Evolutionary conservation across 2,888 invertebrate genomes (phyloP).

Genomic region (Dorcus parallelipipedus): DNA sequence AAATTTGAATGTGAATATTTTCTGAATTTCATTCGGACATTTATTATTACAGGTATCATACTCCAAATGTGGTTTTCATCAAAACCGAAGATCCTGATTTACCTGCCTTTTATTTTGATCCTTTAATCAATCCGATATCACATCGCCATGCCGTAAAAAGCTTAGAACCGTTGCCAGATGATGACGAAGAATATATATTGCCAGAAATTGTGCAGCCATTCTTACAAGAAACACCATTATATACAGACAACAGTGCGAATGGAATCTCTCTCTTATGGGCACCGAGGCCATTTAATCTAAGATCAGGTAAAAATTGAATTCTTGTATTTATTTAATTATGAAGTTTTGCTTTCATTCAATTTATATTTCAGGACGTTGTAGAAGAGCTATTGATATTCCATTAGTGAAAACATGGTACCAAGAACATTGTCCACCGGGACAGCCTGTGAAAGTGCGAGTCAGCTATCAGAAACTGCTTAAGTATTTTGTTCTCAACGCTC

Average conservation of each 20-base stretch:
- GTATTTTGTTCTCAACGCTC: conserved; percentile 95
- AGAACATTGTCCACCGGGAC: conserved; percentile 90
- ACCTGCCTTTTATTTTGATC: conserved; percentile 99
- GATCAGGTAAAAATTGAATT: conserved; percentile 62
- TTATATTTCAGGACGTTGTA: conserved; percentile 65
- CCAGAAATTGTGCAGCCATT: conserved; percentile 90
- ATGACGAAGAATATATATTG: conserved; percentile 90
- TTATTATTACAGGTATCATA: conserved; percentile 80
- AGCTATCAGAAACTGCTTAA: conserved; percentile 98
- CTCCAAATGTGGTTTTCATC: conserved; percentile 98
- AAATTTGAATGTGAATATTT: conserved; percentile 3
- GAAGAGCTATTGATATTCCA: conserved; percentile 95
- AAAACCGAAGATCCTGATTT: conserved; percentile 99
- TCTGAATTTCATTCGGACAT: not conserved
- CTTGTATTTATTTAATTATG: not conserved
- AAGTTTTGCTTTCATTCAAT: conserved; percentile 1
- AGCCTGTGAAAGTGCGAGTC: conserved; percentile 98
- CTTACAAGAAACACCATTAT: conserved; percentile 90
- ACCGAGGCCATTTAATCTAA: conserved; percentile 94
- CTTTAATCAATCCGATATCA: conserved; percentile 97
- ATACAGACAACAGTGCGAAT: conserved; percentile 98
- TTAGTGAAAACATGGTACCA: conserved; percentile 97
- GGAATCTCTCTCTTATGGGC: conserved; percentile 97
- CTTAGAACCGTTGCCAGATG: conserved; percentile 85
- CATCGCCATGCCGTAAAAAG: conserved; percentile 83